Evolutionary conservation across 2,888 invertebrate genomes (phyloP).

Genomic region (Agonum fuliginosum): DNA sequence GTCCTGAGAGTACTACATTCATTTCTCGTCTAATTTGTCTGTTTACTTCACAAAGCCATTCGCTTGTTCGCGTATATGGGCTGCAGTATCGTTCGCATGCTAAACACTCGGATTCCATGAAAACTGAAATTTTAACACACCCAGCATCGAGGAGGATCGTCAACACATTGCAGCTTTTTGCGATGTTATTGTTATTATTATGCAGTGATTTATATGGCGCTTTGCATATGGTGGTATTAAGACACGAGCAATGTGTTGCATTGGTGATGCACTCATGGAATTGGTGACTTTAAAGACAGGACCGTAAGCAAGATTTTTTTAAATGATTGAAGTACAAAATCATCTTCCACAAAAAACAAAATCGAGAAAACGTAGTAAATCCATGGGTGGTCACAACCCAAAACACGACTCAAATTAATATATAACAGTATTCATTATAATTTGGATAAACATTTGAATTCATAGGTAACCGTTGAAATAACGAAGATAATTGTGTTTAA

Average conservation of each 20-base stretch:
- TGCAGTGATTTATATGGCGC: constrained; percentile 8
- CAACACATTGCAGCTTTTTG: constrained; percentile 9
- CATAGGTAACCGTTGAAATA: too few relatives aligned
- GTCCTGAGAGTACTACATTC: not conserved
- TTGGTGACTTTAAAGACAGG: not conserved
- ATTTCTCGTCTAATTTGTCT: constrained; percentile 48
- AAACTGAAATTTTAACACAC: constrained; percentile 43
- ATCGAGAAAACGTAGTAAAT: too few relatives aligned
- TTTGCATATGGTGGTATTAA: too few relatives aligned
- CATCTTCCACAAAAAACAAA: too few relatives aligned
- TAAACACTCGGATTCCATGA: constrained; percentile 36
- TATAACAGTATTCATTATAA: too few relatives aligned
- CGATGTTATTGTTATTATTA: constrained; percentile 24
- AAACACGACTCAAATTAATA: too few relatives aligned
- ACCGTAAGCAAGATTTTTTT: not conserved
- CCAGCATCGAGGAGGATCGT: not conserved
- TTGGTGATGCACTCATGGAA: not conserved
- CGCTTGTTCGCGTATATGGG: constrained; percentile 43
- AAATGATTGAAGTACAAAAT: too few relatives aligned
- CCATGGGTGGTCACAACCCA: too few relatives aligned
- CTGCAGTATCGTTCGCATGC: constrained; percentile 43
- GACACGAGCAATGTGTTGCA: not conserved
- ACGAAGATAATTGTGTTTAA: too few relatives aligned
- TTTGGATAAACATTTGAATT: too few relatives aligned
- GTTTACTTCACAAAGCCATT: constrained; percentile 28